A percentile compares a stretch with the other conserved stretches of the same genome.
Conservation (phyloP, 2,113 vertebrate genomes). For the Trematocara marginatum region DNA sequence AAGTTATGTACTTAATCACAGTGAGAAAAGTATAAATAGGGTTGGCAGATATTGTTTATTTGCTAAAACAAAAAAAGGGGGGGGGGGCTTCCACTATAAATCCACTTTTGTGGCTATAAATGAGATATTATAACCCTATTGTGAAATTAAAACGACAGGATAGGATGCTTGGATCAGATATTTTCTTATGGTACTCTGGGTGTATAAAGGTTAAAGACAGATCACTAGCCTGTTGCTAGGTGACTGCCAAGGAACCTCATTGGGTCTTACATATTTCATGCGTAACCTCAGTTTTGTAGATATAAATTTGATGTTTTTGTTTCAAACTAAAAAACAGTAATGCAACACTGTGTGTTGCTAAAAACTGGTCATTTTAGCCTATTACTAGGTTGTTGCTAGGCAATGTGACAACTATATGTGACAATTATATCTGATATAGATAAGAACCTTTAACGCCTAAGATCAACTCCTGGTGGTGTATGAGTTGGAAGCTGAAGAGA, state of each 20-base stretch:
- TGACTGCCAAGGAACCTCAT: neutral
- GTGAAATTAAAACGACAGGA: neutral
- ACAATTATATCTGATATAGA: neutral
- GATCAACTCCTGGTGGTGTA: neutral
- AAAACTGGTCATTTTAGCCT: neutral
- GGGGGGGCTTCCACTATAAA: neutral
- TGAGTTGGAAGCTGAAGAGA: neutral
- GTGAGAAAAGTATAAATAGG: neutral
- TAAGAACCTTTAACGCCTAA: neutral
- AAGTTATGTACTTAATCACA: neutral
- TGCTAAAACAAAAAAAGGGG: fast-evolving
- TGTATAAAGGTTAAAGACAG: neutral
- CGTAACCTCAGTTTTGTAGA: neutral
- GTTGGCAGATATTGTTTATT: neutral
- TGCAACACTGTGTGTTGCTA: neutral
- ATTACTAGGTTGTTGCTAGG: neutral
- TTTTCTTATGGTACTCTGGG: neutral
- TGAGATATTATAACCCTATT: neutral
- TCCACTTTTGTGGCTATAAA: neutral
- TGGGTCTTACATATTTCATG: neutral
- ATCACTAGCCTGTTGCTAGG: neutral
- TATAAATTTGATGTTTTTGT: neutral
- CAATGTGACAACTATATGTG: neutral
- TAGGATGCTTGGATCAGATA: neutral
- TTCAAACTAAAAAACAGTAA: neutral